Percentiles rank a stretch among this genome's conserved stretches.
These are phyloP conservation scores for Psittacula cyanocephala DNA, from an alignment of 2,113 vertebrate species.

Conservation along the genomic window DNA sequence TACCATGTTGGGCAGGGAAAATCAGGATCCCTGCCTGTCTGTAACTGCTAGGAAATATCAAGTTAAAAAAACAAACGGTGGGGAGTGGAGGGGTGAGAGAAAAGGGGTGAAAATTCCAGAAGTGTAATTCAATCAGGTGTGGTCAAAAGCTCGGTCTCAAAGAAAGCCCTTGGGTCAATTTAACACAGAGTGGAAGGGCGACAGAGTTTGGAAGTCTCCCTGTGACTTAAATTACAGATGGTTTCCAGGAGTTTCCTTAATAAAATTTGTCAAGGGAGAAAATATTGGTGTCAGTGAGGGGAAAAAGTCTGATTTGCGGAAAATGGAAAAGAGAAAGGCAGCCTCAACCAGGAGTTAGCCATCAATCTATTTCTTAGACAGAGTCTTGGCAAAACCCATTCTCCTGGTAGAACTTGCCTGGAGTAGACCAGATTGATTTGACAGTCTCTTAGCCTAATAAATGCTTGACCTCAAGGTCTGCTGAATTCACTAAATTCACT, in stretches of 20 bases:
- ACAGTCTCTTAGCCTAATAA: constrained; percentile 74
- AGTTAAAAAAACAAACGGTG: not conserved
- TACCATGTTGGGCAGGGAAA: not conserved
- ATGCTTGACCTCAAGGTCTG: constrained; percentile 69
- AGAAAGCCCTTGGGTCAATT: not conserved
- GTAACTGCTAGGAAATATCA: not conserved
- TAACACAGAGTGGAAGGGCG: not conserved
- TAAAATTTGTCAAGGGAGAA: constrained; percentile 47
- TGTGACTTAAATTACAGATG: constrained; percentile 6
- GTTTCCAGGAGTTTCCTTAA: constrained; percentile 45
- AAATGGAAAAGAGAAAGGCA: constrained; percentile 57
- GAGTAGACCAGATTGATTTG: constrained; percentile 70
- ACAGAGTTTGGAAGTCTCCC: not conserved
- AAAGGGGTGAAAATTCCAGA: not conserved
- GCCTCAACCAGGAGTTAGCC: constrained; percentile 44
- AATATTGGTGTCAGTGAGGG: constrained; percentile 32
- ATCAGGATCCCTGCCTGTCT: not conserved
- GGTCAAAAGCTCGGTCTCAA: not conserved
- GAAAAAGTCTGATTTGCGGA: constrained; percentile 9
- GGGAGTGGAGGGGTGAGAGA: fast-evolving
- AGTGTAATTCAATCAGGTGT: not conserved
- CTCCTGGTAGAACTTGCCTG: constrained; percentile 61
- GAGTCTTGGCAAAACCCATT: constrained; percentile 58
- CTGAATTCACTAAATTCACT: constrained; percentile 71
- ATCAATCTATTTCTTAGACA: constrained; percentile 58